Conservation (phyloP, 2,888 invertebrate species). For the Lochmaea capreae region DNA sequence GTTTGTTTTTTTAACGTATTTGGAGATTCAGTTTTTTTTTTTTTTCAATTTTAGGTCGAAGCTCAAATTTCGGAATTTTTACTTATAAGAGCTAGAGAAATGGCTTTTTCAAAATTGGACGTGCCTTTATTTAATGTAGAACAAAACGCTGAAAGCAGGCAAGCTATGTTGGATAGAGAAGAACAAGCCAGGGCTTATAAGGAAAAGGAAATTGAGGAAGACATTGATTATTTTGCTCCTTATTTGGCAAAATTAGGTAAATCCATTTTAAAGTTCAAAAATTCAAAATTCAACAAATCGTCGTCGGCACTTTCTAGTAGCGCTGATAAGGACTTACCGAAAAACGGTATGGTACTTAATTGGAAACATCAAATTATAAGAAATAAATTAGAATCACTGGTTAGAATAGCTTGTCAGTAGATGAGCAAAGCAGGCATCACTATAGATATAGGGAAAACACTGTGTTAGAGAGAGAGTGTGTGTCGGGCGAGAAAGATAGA, state of each 20-base stretch:
- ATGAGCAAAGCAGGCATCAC: too few relatives aligned
- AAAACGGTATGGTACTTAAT: too few relatives aligned
- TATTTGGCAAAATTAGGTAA: constrained; percentile 71
- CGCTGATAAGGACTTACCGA: too few relatives aligned
- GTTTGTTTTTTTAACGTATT: too few relatives aligned
- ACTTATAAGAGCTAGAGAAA: constrained; percentile 65
- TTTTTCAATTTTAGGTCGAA: constrained; percentile 8
- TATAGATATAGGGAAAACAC: too few relatives aligned
- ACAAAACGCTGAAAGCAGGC: constrained; percentile 68
- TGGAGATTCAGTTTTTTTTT: background rate
- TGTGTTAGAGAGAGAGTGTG: too few relatives aligned
- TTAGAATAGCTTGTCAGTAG: too few relatives aligned
- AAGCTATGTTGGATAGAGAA: constrained; percentile 66
- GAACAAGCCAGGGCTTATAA: constrained; percentile 68
- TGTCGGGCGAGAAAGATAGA: too few relatives aligned
- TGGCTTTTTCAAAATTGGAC: constrained; percentile 65
- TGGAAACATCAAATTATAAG: too few relatives aligned
- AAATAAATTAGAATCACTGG: too few relatives aligned
- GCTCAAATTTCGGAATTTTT: constrained; percentile 65
- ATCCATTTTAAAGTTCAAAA: background rate
- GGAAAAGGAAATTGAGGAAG: constrained; percentile 73
- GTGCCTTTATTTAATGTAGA: constrained; percentile 70
- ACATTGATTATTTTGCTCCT: constrained; percentile 74
- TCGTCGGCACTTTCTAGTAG: too few relatives aligned
- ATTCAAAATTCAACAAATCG: too few relatives aligned